Percentiles rank a stretch among this genome's conserved stretches.
Conservation (phyloP, 2,797 vertebrate species). For the Brotula barbata region DNA sequence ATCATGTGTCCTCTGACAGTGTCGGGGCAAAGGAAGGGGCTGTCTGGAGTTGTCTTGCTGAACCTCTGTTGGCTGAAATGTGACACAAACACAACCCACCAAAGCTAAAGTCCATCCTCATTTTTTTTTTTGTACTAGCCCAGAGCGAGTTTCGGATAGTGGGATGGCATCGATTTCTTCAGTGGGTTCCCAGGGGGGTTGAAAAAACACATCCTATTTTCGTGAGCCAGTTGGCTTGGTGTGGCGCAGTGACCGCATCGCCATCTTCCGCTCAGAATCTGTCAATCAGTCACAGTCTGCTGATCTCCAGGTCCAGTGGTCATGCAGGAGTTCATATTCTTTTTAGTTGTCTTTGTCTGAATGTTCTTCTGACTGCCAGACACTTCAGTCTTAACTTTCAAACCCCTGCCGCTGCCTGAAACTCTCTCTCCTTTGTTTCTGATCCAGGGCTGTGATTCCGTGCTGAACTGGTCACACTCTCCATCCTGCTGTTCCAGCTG, state of each 20-base stretch:
- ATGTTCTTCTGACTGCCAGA: constrained; percentile 56
- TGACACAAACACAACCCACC: constrained; percentile 39
- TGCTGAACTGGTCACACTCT: constrained; percentile 52
- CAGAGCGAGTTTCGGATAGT: constrained; percentile 51
- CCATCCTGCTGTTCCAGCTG: constrained; percentile 48
- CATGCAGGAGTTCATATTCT: constrained; percentile 60
- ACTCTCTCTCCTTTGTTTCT: constrained; percentile 34
- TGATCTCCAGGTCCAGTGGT: constrained; percentile 59
- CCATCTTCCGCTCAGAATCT: constrained; percentile 55
- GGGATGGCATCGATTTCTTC: constrained; percentile 57
- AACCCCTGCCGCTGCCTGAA: constrained; percentile 36
- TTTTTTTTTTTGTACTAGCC: constrained; percentile 50
- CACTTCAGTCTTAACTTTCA: constrained; percentile 52
- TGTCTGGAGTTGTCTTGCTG: constrained; percentile 64
- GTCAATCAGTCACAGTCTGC: constrained; percentile 75
- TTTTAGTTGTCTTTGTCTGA: constrained; percentile 53
- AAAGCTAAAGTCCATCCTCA: constrained; percentile 50
- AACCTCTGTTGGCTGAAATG: constrained; percentile 66
- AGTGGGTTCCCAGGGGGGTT: constrained; percentile 51
- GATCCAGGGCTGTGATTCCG: constrained; percentile 69
- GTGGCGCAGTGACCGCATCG: constrained; percentile 67
- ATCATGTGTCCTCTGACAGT: constrained; percentile 63
- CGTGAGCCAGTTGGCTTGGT: constrained; percentile 66
- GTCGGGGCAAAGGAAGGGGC: constrained; percentile 49
- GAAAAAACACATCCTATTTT: constrained; percentile 63